Base-by-base conservation (phyloP, 2,888 invertebrate species). In the Trichogramma dendrolimi region DNA sequence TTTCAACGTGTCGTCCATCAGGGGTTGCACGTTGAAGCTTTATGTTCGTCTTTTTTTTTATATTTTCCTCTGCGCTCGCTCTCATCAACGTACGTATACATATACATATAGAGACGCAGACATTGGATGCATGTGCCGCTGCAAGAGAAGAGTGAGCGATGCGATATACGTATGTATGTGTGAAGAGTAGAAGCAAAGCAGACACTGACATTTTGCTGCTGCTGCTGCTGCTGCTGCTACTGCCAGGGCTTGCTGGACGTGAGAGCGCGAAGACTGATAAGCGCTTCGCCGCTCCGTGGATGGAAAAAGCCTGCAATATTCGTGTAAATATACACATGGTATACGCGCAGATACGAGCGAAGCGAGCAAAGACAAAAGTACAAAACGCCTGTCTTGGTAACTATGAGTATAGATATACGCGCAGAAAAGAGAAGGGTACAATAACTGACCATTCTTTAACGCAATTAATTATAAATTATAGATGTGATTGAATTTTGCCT, bases 381-480 rank as follows among this genome's bases (percentile, higher is more conserved):
- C 38, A 41, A 51, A 41, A 48, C 48, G 43, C 52, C 62, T 48
- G 51, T 48, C 55, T 58, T 61, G 39, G 62, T 58, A 54, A 62
- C 58, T 55, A 62, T 42, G 55, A 4, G 43, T 27, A 27, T 42
- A 53, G 44, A 63, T 57, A 54, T 50, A 50, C 49, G 8, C 11
- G 39, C 42, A 42, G 47, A 48, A 66, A 67, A 65, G 61, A 49
- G 59, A 63, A 61, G 69, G 70, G 65, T 70, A 71, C 72, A 71
- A 72, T 72, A 71, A 55, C 64, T 57, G 27, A 27, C 27, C 27
- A 27, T 27, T 27, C 27, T 27, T 27, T 27, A 27, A 27, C 27
- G 27, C 27, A 27, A 27, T 27, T 67, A 66, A 64, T 67, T 68
- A 67, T 70, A 61, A 69, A 71, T 70, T 68, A 70, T 71, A 69